These are phyloP conservation scores for Thera obeliscata DNA, from an alignment of 2,888 invertebrate genomes.

Conservation along the genomic window DNA sequence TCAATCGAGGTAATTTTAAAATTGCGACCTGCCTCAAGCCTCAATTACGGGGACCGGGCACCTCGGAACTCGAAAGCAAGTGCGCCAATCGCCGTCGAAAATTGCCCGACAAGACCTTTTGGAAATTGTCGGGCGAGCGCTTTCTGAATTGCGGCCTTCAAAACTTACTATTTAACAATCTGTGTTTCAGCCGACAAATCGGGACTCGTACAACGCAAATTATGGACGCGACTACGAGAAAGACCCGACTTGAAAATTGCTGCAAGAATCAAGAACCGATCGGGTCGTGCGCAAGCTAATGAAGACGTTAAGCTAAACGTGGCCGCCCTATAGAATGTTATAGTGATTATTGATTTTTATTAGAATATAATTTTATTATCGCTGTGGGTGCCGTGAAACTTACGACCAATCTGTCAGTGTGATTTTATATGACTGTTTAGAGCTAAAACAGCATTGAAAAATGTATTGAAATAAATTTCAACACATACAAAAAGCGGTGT, in stretches of 20 bases:
- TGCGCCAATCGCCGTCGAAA: slow-evolving; percentile 71
- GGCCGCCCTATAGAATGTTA: slow-evolving; percentile 68
- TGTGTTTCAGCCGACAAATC: slow-evolving; percentile 64
- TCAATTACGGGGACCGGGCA: slow-evolving; percentile 69
- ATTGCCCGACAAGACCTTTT: slow-evolving; percentile 71
- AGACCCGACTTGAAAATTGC: slow-evolving; percentile 73
- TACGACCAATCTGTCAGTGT: slow-evolving; percentile 29
- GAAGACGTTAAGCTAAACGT: slow-evolving; percentile 80
- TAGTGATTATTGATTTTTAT: slow-evolving; percentile 79
- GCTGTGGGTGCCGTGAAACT: slow-evolving; percentile 51
- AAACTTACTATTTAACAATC: slow-evolving; percentile 26
- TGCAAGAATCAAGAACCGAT: slow-evolving; percentile 61
- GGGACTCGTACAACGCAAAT: slow-evolving; percentile 73
- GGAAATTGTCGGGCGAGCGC: slow-evolving; percentile 70
- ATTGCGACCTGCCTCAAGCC: slow-evolving; percentile 76
- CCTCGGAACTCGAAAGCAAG: slow-evolving; percentile 54
- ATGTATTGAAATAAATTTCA: slow-evolving; percentile 67
- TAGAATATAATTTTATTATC: slow-evolving; percentile 72
- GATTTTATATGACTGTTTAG: slow-evolving; percentile 14
- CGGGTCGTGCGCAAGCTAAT: slow-evolving; percentile 76
- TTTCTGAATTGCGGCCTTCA: slow-evolving; percentile 66
- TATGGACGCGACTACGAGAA: slow-evolving; percentile 63
- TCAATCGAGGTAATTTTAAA: slow-evolving; percentile 79
- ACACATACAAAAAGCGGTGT: slow-evolving; percentile 71
- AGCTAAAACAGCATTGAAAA: slow-evolving; percentile 46